phyloP scores from a whole-genome alignment of 2,797 vertebrate genomes.

The Neostethus bicornis region DNA sequence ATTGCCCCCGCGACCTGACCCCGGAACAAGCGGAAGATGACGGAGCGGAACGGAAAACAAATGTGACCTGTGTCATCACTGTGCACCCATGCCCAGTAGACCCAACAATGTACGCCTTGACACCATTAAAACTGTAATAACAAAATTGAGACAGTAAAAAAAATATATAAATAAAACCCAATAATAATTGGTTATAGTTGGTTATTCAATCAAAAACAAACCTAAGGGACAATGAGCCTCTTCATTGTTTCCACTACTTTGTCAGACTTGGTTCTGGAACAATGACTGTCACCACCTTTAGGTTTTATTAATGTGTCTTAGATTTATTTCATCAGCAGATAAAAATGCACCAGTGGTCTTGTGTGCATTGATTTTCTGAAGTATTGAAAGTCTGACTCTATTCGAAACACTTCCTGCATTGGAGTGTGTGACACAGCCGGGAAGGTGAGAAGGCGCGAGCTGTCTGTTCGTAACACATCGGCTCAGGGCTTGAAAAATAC shows the following conservation, averaged over 20 bases:
- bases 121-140: too few species aligned
- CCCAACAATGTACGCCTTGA: too few species aligned
- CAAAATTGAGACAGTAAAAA: background rate
- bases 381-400: slow-evolving; percentile 1
- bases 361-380: background rate
- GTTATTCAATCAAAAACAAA: background rate
- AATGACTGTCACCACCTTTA: background rate
- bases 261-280: background rate
- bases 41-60: too few species aligned
- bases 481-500: background rate
- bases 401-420: background rate
- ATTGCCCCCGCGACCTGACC: too few species aligned
- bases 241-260: background rate
- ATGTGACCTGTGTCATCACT: too few species aligned
- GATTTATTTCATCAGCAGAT: background rate
- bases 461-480: slow-evolving; percentile 42
- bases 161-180: background rate
- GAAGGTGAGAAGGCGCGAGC: slow-evolving; percentile 29
- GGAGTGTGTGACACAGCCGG: slow-evolving; percentile 28
- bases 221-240: background rate
- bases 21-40: too few species aligned
- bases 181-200: background rate
- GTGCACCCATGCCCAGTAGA: too few species aligned
- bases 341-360: background rate
- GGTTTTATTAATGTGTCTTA: background rate